Conservation (phyloP, 2,797 vertebrate species). For the Pangasius larnaudii region DNA sequence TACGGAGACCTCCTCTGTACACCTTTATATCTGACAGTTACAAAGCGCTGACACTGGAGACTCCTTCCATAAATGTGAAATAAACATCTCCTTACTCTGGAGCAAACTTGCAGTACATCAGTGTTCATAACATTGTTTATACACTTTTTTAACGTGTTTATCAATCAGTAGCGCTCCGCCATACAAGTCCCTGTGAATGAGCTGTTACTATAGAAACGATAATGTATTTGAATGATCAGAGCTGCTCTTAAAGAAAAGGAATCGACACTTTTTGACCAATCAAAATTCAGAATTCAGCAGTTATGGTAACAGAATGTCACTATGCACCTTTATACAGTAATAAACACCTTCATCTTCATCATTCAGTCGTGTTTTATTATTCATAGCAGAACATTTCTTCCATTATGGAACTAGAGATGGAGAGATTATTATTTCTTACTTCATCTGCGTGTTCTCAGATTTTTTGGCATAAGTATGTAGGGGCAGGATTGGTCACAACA, state of each 20-base stretch:
- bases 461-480: not conserved
- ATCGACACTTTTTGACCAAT: not conserved
- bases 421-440: not conserved
- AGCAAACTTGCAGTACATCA: too few relatives aligned
- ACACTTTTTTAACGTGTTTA: too few relatives aligned
- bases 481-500: too few relatives aligned
- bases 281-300: not conserved
- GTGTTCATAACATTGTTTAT: too few relatives aligned
- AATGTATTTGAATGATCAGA: not conserved
- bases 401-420: not conserved
- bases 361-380: not conserved
- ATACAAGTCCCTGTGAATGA: not conserved
- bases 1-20: too few relatives aligned
- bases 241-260: not conserved
- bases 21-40: not conserved
- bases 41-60: too few relatives aligned
- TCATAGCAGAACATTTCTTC: not conserved
- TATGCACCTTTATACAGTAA: not conserved
- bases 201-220: not conserved
- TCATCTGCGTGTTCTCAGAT: not conserved
- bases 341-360: conserved; percentile 1
- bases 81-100: too few relatives aligned
- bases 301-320: not conserved
- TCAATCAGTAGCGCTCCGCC: not conserved
- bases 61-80: too few relatives aligned